Conservation (phyloP, 2,888 invertebrate genomes). For the Odontocolon sp. region DNA sequence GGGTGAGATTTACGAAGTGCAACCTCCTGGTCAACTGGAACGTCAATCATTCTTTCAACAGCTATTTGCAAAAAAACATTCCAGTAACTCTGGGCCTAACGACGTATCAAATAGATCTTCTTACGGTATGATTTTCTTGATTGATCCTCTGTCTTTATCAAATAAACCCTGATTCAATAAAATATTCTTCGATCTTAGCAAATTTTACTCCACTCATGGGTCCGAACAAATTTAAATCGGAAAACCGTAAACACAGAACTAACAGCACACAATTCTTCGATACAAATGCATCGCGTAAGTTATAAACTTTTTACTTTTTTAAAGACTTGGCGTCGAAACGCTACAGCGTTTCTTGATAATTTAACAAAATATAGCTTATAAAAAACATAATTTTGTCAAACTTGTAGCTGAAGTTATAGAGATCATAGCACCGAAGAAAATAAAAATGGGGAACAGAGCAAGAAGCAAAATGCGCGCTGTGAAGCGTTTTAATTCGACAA, state of each 20-base stretch:
- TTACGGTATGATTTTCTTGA: slow-evolving; percentile 64
- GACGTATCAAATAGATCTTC: slow-evolving; percentile 71
- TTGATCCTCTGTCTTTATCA: too few species aligned
- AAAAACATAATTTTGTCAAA: too few species aligned
- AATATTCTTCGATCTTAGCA: slow-evolving; percentile 50
- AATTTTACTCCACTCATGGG: slow-evolving; percentile 63
- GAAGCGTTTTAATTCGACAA: slow-evolving; percentile 60
- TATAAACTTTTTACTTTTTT: not conserved
- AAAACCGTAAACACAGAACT: slow-evolving; percentile 60
- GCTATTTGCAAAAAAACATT: slow-evolving; percentile 67
- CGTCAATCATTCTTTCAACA: slow-evolving; percentile 74
- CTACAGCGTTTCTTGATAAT: too few species aligned
- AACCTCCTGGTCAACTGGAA: slow-evolving; percentile 67
- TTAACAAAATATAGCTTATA: too few species aligned
- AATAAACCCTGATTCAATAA: too few species aligned
- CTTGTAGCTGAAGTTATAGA: slow-evolving; percentile 42
- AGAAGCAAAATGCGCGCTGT: slow-evolving; percentile 68
- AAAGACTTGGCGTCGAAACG: too few species aligned
- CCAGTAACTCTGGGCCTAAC: slow-evolving; percentile 57
- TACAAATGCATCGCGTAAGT: slow-evolving; percentile 48
- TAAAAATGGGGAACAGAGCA: slow-evolving; percentile 63
- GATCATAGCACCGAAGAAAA: slow-evolving; percentile 57
- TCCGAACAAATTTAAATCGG: slow-evolving; percentile 61
- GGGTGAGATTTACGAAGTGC: slow-evolving; percentile 73
- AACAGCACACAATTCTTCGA: slow-evolving; percentile 38